Base-by-base conservation (phyloP, 2,888 invertebrate species). In the Chloromyia formosa region DNA sequence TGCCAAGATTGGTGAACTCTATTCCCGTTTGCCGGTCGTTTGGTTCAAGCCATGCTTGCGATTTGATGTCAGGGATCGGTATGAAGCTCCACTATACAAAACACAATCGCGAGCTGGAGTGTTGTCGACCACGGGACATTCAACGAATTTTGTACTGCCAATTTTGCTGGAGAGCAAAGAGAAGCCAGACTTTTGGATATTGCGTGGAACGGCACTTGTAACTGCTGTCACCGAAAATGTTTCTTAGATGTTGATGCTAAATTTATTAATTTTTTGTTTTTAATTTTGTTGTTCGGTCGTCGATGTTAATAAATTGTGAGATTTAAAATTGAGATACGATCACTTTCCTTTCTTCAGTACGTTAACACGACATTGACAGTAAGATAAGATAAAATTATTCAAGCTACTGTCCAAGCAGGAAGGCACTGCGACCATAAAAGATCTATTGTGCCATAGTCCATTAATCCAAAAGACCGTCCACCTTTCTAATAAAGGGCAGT, bases 121-220 rank as follows among this genome's bases (percentile, higher is more conserved):
- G 0, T 87, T 96, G 14, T 95, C 95, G 7, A 96, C 96, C 0
- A 96, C 96, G 0, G 96, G 96, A 0, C 96, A 96, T 85, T 96
- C 95, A 80, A 96, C 96, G 1, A 96, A 96, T 87, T 96, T 96
- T 82, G 93, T 96, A 42, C 88, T 96, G 58, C 88, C 93, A 0
- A 91, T 96, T 76, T 85, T 93, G 40, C 82, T 96, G 68, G 91
- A 92, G 0, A 89, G 93, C 0, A 82, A 85, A 18, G 86, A 88
- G 78, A 84, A 88, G 0, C 88, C 92, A 60, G 90, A 91, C 78
- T 94, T 91, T 84, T 96, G 96, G 96, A 94, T 96, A 79, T 89
- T 94, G 60, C 93, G 94, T 80, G 96, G 94, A 77, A 93, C 95
- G 0, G 96, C 96, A 0, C 86, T 96, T 1, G 88, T 97, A 18